phyloP scores from a whole-genome alignment of 2,797 vertebrate species.

The Sitta carolinensis region DNA sequence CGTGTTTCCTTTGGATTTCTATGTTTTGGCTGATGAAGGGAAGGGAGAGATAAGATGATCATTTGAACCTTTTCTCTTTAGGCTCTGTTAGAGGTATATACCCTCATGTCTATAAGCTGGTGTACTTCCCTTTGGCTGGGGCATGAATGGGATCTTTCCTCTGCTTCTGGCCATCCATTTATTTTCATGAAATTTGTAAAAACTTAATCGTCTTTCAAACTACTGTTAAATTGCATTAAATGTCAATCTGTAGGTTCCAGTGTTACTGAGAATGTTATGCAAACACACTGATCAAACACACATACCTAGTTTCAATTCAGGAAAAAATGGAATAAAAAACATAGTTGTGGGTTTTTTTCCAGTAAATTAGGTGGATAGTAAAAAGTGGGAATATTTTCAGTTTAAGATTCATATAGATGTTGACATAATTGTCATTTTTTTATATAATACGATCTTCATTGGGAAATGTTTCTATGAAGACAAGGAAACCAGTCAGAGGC shows the following conservation, averaged over 20 bases:
- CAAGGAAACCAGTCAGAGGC: background rate
- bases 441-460: background rate
- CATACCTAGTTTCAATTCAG: background rate
- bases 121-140: background rate
- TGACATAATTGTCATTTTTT: background rate
- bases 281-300: background rate
- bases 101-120: background rate
- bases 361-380: background rate
- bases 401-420: background rate
- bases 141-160: background rate
- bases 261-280: background rate
- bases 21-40: background rate
- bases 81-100: background rate
- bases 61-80: background rate
- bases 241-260: background rate
- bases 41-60: background rate
- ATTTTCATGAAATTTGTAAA: background rate
- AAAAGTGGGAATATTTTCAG: background rate
- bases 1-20: background rate
- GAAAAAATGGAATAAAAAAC: background rate
- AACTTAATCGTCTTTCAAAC: background rate
- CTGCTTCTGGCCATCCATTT: background rate
- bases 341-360: background rate
- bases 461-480: background rate
- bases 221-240: background rate